Conservation (phyloP, 2,888 invertebrate genomes). For the Lordiphosa andalusiaca region DNA sequence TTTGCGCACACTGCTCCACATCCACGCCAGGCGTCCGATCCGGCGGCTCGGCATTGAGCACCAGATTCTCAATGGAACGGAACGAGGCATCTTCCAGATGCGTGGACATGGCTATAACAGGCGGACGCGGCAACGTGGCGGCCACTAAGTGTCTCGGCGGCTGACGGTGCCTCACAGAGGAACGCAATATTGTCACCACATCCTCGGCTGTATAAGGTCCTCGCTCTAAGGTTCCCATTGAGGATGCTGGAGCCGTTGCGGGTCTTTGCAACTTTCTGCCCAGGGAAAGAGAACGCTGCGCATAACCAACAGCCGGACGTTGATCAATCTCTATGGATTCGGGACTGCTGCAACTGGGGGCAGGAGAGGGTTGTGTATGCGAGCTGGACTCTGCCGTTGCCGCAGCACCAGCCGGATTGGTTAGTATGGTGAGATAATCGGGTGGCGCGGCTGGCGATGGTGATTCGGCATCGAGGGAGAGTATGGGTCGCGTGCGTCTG, state of each 20-base stretch:
- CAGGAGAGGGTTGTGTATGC: constrained; percentile 13
- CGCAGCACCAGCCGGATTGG: constrained; percentile 44
- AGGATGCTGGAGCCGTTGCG: constrained; percentile 16
- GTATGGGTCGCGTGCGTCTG: constrained; percentile 57
- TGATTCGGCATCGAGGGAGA: constrained; percentile 57
- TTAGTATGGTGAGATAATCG: constrained; percentile 69
- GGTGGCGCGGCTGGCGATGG: constrained; percentile 63
- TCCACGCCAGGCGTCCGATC: constrained; percentile 75
- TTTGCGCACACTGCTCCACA: constrained; percentile 44
- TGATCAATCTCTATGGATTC: constrained; percentile 69
- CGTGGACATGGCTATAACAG: constrained; percentile 47
- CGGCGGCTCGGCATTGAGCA: constrained; percentile 76
- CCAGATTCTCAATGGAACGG: constrained; percentile 77
- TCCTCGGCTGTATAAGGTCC: constrained; percentile 77
- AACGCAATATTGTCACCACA: constrained; percentile 77
- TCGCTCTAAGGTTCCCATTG: constrained; percentile 32
- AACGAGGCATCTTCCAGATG: constrained; percentile 65
- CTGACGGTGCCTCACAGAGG: constrained; percentile 65
- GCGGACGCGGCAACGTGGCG: constrained; percentile 54
- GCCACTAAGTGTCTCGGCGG: constrained; percentile 28
- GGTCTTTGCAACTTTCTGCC: constrained; percentile 60
- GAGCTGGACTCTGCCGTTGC: constrained; percentile 7
- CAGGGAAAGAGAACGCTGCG: constrained; percentile 69
- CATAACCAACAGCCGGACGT: constrained; percentile 46
- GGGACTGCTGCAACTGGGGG: constrained; percentile 43